Base-by-base conservation (phyloP, 2,113 vertebrate genomes). In the Ceyx margarethae region DNA sequence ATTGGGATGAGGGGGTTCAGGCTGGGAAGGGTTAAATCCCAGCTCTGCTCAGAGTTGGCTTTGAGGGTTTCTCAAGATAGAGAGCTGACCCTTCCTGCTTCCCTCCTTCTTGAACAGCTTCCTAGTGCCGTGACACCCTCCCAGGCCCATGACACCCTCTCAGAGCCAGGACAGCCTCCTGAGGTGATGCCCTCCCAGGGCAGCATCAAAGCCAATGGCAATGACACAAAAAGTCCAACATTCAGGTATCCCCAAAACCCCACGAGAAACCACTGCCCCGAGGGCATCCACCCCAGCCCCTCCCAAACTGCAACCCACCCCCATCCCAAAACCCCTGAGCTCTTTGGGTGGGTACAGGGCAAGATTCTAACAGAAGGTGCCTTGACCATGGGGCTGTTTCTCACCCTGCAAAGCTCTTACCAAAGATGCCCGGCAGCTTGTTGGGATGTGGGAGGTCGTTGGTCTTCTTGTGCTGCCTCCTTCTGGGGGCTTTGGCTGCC, bases 401-500 rank as follows among this genome's bases (percentile, higher is more conserved):
- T 62, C 2, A 0, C 6, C 13, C 29, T 0, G 1, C 10, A 29
- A 17, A 35, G 15, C 6, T 28, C 98, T 98, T 84, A 99, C 99
- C 98, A 7, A 98, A 98, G 42, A 98, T 97, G 10, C 98, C 98
- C 0, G 98, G 98, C 26, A 98, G 97, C 60, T 95, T 97, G 95
- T 98, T 98, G 0, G 98, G 96, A 7, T 98, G 97, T 0, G 98
- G 98, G 68, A 99, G 98, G 91, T 98, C 98, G 1, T 98, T 98
- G 40, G 92, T 97, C 90, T 98, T 99, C 92, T 98, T 99, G 57
- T 74, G 98, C 37, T 98, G 98, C n/a, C 96, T 22, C 65, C 97
- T 98, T 78, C 98, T 97, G 3, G 87, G 93, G 35, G 98, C 78
- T 56, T 97, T 98, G 67, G 97, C 95, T 0, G 98, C 98, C 10